Percentiles rank a stretch among this genome's conserved stretches.
Evolutionary conservation across 2,888 invertebrate genomes (phyloP).

Genomic region (Chalcosyrphus nemorum): DNA sequence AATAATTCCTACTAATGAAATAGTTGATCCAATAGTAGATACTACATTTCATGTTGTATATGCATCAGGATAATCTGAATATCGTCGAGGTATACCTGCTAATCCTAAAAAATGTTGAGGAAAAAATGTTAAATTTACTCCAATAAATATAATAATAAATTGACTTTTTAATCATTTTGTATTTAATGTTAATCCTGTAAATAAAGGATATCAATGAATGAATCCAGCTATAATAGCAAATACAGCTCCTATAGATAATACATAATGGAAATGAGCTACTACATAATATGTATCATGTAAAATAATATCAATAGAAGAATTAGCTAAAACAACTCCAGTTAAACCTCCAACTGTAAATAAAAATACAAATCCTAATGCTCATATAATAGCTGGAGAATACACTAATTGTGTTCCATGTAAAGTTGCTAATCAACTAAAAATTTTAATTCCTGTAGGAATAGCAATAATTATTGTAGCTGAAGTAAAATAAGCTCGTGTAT

Average conservation of each 20-base stretch:
- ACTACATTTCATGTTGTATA: slow-evolving; percentile 87
- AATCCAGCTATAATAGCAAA: slow-evolving; percentile 91
- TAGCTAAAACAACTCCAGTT: slow-evolving; percentile 86
- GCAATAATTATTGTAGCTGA: slow-evolving; percentile 94
- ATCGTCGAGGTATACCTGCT: slow-evolving; percentile 89
- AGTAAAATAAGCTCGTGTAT: slow-evolving; percentile 92
- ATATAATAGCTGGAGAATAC: slow-evolving; percentile 85
- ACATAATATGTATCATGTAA: slow-evolving; percentile 93
- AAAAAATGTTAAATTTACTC: slow-evolving; percentile 91
- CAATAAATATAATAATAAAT: slow-evolving; percentile 88
- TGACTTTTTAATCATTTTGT: slow-evolving; percentile 86
- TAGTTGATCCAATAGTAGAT: slow-evolving; percentile 87
- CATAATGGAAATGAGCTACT: slow-evolving; percentile 92
- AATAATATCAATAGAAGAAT: slow-evolving; percentile 90
- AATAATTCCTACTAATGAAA: slow-evolving; percentile 85
- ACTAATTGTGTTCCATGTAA: slow-evolving; percentile 86
- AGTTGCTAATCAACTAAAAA: slow-evolving; percentile 90
- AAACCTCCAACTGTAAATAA: slow-evolving; percentile 90
- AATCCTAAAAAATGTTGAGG: slow-evolving; percentile 90
- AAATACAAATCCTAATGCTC: slow-evolving; percentile 89
- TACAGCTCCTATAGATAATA: slow-evolving; percentile 90
- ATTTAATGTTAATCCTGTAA: slow-evolving; percentile 86
- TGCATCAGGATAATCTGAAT: slow-evolving; percentile 88
- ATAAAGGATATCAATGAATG: slow-evolving; percentile 88
- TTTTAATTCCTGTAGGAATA: slow-evolving; percentile 92